Percentiles rank a stretch among this genome's conserved stretches.
These are phyloP conservation scores for Achlya flavicornis DNA, from an alignment of 2,888 invertebrate genomes.

Conservation along the genomic window DNA sequence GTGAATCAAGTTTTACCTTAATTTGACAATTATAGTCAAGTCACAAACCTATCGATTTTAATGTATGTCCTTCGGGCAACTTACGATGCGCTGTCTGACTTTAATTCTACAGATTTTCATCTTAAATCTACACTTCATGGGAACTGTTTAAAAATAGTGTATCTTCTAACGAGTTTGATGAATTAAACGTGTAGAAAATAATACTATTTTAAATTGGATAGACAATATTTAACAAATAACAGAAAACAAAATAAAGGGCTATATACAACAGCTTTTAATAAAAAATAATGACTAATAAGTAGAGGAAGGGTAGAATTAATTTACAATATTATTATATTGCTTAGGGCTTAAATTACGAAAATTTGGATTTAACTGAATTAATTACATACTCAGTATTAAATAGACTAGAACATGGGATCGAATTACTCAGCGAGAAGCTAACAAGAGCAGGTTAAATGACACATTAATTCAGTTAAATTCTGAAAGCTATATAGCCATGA, in stretches of 20 bases:
- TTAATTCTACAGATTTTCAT: not conserved
- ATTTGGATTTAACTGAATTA: constrained; percentile 5
- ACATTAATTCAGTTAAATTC: not conserved
- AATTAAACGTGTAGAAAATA: not conserved
- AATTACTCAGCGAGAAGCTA: not conserved
- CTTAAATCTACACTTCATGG: not conserved
- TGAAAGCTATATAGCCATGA: not conserved
- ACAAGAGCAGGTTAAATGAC: not conserved
- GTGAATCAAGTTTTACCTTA: constrained; percentile 17
- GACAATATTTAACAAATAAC: constrained; percentile 2
- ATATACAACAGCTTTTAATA: constrained; percentile 11
- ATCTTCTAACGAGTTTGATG: constrained; percentile 1
- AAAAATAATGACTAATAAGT: not conserved
- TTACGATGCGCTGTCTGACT: no score
- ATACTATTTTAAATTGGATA: not conserved
- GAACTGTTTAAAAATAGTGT: constrained; percentile 1
- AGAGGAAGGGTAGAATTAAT: constrained; percentile 4
- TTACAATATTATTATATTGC: not conserved
- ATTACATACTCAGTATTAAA: not conserved
- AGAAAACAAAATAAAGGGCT: not conserved
- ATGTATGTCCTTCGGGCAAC: not conserved
- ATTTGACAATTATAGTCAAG: constrained; percentile 17
- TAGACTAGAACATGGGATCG: not conserved
- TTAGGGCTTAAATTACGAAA: not conserved
- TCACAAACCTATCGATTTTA: constrained; percentile 12